Evolutionary conservation across 2,888 invertebrate species (phyloP).

Genomic region (Hermodice carunculata): DNA sequence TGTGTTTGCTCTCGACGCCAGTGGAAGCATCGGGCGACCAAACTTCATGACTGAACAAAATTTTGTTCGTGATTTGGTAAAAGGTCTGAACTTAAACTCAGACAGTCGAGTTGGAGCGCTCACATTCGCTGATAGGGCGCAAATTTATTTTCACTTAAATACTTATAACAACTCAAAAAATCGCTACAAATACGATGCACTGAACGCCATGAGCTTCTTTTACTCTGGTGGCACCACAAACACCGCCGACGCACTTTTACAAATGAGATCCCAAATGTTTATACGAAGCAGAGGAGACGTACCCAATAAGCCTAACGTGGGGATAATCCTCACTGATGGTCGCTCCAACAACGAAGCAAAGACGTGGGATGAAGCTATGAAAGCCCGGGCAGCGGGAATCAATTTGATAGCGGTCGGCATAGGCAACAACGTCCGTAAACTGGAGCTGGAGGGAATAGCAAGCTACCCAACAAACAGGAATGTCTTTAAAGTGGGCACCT

Average conservation of each 20-base stretch:
- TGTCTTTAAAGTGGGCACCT: conserved; percentile 11
- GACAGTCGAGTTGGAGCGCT: conserved; percentile 28
- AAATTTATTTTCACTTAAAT: conserved; percentile 32
- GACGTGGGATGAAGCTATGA: conserved; percentile 50
- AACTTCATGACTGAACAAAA: conserved; percentile 24
- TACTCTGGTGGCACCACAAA: conserved; percentile 23
- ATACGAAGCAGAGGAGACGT: conserved; percentile 54
- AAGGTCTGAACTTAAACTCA: conserved; percentile 13
- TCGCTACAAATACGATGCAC: conserved; percentile 26
- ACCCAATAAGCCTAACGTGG: conserved; percentile 50
- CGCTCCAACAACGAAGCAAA: conserved; percentile 52
- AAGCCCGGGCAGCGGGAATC: conserved; percentile 25
- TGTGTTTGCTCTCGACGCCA: conserved; percentile 33
- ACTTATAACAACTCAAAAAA: neutral
- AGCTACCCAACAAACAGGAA: conserved; percentile 19
- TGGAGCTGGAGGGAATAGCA: conserved; percentile 32
- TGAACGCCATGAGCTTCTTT: conserved; percentile 19
- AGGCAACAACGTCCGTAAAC: conserved; percentile 14
- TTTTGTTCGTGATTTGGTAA: conserved; percentile 7
- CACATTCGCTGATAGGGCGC: conserved; percentile 30
- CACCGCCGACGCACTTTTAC: conserved; percentile 10
- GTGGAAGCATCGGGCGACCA: conserved; percentile 29
- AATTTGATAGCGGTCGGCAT: conserved; percentile 23
- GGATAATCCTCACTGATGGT: conserved; percentile 58
- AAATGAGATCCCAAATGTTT: conserved; percentile 42